A percentile compares a stretch with the other conserved stretches of the same genome.
Conservation (phyloP, 2,888 invertebrate genomes). For the Serrognathus titanus region DNA sequence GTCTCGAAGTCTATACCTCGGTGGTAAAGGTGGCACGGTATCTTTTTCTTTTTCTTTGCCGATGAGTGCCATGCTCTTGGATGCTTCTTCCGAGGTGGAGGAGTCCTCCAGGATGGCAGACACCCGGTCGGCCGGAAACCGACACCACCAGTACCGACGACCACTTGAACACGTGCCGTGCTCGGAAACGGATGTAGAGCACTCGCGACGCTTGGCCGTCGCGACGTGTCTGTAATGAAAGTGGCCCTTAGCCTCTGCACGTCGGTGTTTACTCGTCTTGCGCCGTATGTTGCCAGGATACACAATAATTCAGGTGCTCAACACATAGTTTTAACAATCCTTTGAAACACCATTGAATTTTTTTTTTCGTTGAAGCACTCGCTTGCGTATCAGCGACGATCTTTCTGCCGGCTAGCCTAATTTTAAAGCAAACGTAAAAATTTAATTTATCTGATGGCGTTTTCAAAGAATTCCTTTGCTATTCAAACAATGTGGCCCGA, state of each 20-base stretch:
- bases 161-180: background rate
- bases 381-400: too few relatives aligned
- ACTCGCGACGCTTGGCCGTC: slow-evolving; percentile 2
- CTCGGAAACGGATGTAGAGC: background rate
- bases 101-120: slow-evolving; percentile 18
- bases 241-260: slow-evolving; percentile 15
- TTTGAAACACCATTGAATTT: too few relatives aligned
- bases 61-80: slow-evolving; percentile 42
- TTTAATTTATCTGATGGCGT: too few relatives aligned
- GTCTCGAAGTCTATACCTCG: slow-evolving; percentile 72
- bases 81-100: slow-evolving; percentile 28
- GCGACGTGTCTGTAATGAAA: slow-evolving; percentile 17
- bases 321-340: background rate
- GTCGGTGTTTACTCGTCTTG: slow-evolving; percentile 20
- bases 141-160: slow-evolving; percentile 15
- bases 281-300: slow-evolving; percentile 25
- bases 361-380: too few relatives aligned
- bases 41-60: slow-evolving; percentile 41
- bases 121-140: slow-evolving; percentile 12
- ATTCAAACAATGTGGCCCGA: too few relatives aligned
- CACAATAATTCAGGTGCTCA: slow-evolving; percentile 3
- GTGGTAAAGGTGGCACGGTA: slow-evolving; percentile 51
- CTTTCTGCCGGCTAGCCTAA: too few relatives aligned
- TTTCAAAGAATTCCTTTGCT: too few relatives aligned
- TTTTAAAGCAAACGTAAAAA: too few relatives aligned